A percentile compares a stretch with the other conserved stretches of the same genome.
Evolutionary conservation across 2,797 vertebrate genomes (phyloP).

Genomic region (Periophthalmus magnuspinnatus): DNA sequence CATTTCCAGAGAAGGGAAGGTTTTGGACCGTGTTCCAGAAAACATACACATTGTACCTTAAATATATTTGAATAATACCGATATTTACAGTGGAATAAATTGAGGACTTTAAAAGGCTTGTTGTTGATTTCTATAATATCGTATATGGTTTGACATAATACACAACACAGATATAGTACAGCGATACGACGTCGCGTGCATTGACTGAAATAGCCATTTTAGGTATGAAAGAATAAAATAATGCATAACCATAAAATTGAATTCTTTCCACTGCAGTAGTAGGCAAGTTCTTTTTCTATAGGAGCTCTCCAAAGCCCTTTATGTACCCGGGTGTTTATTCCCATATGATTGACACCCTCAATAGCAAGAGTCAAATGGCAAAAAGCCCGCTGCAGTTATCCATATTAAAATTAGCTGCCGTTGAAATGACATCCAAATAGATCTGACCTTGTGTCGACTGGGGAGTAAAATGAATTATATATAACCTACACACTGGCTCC

Average conservation of each 20-base stretch:
- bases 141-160: not conserved
- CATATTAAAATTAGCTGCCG: conserved; percentile 65
- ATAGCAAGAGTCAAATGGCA: conserved; percentile 26
- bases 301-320: not conserved
- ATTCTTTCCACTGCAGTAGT: not conserved
- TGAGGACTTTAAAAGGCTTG: not conserved
- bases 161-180: not conserved
- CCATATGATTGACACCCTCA: conserved; percentile 52
- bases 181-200: too few relatives aligned
- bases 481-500: conserved; percentile 61
- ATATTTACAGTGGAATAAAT: not conserved
- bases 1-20: too few relatives aligned
- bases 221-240: not conserved
- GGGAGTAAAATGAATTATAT: conserved; percentile 74
- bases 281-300: not conserved
- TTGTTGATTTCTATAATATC: not conserved
- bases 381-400: conserved; percentile 50
- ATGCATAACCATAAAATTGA: not conserved
- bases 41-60: too few relatives aligned
- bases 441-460: conserved; percentile 61
- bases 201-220: not conserved
- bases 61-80: not conserved
- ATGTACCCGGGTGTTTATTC: conserved; percentile 19
- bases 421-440: conserved; percentile 63
- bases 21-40: too few relatives aligned